Percentiles rank a stretch among this genome's conserved stretches.
These are phyloP conservation scores for Notothenia rossii DNA, from an alignment of 2,113 vertebrate species.

Conservation along the genomic window DNA sequence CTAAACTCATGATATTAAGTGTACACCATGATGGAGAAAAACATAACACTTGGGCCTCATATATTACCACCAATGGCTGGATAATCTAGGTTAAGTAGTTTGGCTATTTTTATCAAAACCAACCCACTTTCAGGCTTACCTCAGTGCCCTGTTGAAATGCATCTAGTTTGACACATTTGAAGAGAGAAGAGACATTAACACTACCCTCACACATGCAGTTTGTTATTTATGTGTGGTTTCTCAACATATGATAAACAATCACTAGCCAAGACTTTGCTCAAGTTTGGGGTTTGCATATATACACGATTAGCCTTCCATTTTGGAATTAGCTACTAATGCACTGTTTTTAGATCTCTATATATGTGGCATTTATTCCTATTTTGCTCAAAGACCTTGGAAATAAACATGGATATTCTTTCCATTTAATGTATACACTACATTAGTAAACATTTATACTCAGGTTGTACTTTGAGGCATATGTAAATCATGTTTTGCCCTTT, in stretches of 20 bases:
- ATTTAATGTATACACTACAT: neutral
- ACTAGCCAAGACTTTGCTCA: neutral
- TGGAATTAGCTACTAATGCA: neutral
- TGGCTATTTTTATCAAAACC: slow-evolving; percentile 45
- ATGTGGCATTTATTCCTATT: neutral
- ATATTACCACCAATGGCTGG: neutral
- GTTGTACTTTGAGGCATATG: neutral
- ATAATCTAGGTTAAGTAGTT: slow-evolving; percentile 16
- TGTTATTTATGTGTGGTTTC: neutral
- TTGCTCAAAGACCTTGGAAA: neutral
- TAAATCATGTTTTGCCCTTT: neutral
- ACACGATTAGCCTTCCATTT: neutral
- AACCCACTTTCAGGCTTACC: slow-evolving; percentile 44
- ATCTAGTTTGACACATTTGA: neutral
- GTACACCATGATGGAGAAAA: neutral
- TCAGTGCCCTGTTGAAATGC: slow-evolving; percentile 11
- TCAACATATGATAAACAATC: neutral
- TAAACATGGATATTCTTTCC: neutral
- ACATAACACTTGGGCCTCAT: neutral
- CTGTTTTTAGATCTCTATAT: neutral
- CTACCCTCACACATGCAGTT: neutral
- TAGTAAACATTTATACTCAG: neutral
- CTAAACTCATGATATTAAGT: neutral
- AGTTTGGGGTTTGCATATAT: neutral
- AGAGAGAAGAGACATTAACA: neutral